Conservation (phyloP, 2,797 vertebrate genomes). For the Centroberyx gerrardi region DNA sequence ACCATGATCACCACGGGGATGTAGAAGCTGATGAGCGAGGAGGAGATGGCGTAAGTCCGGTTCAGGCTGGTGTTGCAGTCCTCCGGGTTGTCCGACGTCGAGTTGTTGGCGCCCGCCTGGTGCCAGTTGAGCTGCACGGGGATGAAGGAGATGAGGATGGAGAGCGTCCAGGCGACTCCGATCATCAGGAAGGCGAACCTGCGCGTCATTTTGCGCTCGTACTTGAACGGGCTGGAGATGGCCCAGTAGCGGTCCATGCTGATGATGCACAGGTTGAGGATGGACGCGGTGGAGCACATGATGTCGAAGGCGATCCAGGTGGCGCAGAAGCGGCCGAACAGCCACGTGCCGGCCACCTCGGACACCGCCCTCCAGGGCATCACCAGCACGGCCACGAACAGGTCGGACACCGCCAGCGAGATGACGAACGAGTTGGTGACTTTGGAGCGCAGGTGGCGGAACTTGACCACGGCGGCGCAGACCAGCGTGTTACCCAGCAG, state of each 20-base stretch:
- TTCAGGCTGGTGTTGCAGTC: slow-evolving; percentile 86
- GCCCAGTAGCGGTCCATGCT: slow-evolving; percentile 90
- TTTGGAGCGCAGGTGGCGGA: slow-evolving; percentile 87
- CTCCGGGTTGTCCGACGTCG: slow-evolving; percentile 34
- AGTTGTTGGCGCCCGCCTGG: slow-evolving; percentile 63
- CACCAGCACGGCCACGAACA: slow-evolving; percentile 88
- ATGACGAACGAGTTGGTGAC: slow-evolving; percentile 88
- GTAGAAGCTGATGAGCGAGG: slow-evolving; percentile 89
- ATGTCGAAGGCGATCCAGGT: slow-evolving; percentile 90
- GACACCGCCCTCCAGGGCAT: slow-evolving; percentile 88
- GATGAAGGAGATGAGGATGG: slow-evolving; percentile 88
- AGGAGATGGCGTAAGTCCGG: slow-evolving; percentile 86
- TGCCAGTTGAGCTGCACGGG: slow-evolving; percentile 89
- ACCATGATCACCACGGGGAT: slow-evolving; percentile 88
- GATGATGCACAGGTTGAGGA: slow-evolving; percentile 90
- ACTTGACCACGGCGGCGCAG: slow-evolving; percentile 84
- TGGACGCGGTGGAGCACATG: slow-evolving; percentile 89
- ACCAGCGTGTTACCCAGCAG: slow-evolving; percentile 87
- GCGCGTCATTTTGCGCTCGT: slow-evolving; percentile 86
- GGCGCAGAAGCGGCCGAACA: slow-evolving; percentile 88
- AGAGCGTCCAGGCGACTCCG: slow-evolving; percentile 85
- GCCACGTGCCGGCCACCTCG: slow-evolving; percentile 84
- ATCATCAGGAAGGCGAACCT: slow-evolving; percentile 84
- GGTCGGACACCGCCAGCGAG: slow-evolving; percentile 88
- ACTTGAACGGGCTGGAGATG: slow-evolving; percentile 84